Evolutionary conservation across 2,113 vertebrate genomes (phyloP), one percentile per base, ranked within the genome.

Genomic region (Oceanites oceanicus): DNA sequence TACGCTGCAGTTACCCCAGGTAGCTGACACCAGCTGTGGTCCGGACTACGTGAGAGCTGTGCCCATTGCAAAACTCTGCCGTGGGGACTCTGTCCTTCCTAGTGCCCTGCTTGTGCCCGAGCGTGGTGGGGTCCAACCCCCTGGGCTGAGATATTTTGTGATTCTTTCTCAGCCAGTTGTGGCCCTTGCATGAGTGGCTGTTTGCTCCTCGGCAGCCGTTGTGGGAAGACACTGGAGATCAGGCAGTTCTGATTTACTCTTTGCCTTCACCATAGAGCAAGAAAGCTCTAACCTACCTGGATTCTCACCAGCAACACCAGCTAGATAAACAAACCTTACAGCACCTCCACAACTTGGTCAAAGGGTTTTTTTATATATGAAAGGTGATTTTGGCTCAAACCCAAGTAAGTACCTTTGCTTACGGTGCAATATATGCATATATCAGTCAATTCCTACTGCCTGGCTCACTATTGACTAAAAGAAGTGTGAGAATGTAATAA

Each of bases 321-420:
- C 66, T 92, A 80, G 25, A 18, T 77, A 82, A 88, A 88, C 66
- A 90, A 93, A 86, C 49, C 32, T 53, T 62, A 65, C 45, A 89
- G 76, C 65, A 84, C 72, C 71, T 95, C 63, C 45, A 47, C 26
- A 84, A 42, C 80, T 80, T 4, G 2, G 45, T 88, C 67, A 86
- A 70, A 88, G 52, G n/a, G 50, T 10, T 0, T 14, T 45, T 82
- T 95, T 79, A 76, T 90, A 6, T 70, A 26, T 38, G 49, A 73
- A 78, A 83, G 50, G 86, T 93, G 53, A 65, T 95, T 91, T 92
- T 79, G 78, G 45, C 91, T 92, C 52, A n/a, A 81, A 66, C 38
- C 44, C 71, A 47, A 70, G 21, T 23, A 44, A 55, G 52, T 52
- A 40, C 52, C 67, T 88, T 90, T 86, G 25, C n/a, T 92, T 70